Evolutionary conservation across 2,888 invertebrate genomes (phyloP).

Genomic region (Drosophila niveifrons): DNA sequence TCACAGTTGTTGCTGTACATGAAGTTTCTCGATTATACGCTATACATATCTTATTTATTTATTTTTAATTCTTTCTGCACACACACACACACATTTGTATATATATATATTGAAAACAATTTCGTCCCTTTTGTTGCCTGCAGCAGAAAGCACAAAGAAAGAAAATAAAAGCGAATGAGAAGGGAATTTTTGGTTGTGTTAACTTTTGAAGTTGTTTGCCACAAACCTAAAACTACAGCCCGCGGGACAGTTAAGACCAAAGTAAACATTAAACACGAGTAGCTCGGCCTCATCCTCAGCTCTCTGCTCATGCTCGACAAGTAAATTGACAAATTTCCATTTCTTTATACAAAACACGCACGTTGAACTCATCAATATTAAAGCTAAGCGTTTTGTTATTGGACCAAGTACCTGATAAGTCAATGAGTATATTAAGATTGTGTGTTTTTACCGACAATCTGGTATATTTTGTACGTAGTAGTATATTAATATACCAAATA

Average conservation of each 20-base stretch:
- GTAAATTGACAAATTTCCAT: background rate
- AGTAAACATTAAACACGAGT: slow-evolving; percentile 53
- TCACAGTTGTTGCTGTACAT: slow-evolving; percentile 32
- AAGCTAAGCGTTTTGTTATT: background rate
- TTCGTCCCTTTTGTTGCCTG: slow-evolving; percentile 34
- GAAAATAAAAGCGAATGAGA: background rate
- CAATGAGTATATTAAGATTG: no score
- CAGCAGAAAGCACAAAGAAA: slow-evolving; percentile 16
- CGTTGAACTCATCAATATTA: background rate
- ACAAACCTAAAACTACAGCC: slow-evolving; percentile 70
- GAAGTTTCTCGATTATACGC: slow-evolving; percentile 35
- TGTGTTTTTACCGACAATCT: no score
- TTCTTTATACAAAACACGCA: background rate
- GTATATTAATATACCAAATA: no score
- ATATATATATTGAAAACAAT: slow-evolving; percentile 33
- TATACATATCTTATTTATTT: slow-evolving; percentile 13
- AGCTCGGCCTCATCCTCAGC: background rate
- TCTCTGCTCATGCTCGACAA: no score
- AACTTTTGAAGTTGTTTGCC: slow-evolving; percentile 59
- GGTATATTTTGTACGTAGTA: no score
- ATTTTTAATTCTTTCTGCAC: slow-evolving; percentile 29
- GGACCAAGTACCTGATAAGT: no score
- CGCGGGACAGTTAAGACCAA: slow-evolving; percentile 38
- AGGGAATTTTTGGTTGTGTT: slow-evolving; percentile 39
- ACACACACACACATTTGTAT: background rate